Base-by-base conservation (phyloP, 2,113 vertebrate species). In the Coracopsis vasa region DNA sequence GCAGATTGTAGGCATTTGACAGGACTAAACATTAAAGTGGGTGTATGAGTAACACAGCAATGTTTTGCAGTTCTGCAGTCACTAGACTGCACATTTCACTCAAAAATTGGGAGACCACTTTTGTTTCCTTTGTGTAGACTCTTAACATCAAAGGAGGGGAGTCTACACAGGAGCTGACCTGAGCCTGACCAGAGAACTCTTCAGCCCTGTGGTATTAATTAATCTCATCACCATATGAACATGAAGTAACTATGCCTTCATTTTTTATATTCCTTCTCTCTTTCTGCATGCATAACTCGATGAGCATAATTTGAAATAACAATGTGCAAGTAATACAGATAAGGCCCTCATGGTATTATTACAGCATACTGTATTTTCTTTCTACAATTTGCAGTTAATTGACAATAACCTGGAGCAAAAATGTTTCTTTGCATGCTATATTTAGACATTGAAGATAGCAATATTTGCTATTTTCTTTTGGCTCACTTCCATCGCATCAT, bases 361-460 rank as follows among this genome's bases (percentile, higher is more conserved):
- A 28, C 28, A 44, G 19, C 18, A 35, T 35, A 29, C 31, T 53
- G 16, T 35, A 37, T 42, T 48, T 86, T 47, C 27, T 37, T 77
- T 78, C 44, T 39, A 18, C 58, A 64, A 65, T 66, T 60, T 1
- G 1, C 7, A 58, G 4, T 53, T 88, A 72, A 78, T 35, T 47
- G 25, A 47, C 29, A n/a, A 41, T 35, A 80, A 67, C 7, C 16
- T 67, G 45, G 6, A 48, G 8, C 8, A 47, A 61, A 79, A 42
- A 41, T 2, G 2, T 72, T 84, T 83, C 35, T 61, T 42, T 41
- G 24, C 1, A 2, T 0, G 1, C 35, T 47, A 24, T 44, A n/a
- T 29, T 45, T 87, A 71, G 35, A 48, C 15, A 54, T 16, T 25
- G 17, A 61, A 92, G 53, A 6, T 19, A 74, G 12, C 8, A 69